Evolutionary conservation across 2,797 vertebrate species (phyloP).

Genomic region (Micrastur ruficollis): DNA sequence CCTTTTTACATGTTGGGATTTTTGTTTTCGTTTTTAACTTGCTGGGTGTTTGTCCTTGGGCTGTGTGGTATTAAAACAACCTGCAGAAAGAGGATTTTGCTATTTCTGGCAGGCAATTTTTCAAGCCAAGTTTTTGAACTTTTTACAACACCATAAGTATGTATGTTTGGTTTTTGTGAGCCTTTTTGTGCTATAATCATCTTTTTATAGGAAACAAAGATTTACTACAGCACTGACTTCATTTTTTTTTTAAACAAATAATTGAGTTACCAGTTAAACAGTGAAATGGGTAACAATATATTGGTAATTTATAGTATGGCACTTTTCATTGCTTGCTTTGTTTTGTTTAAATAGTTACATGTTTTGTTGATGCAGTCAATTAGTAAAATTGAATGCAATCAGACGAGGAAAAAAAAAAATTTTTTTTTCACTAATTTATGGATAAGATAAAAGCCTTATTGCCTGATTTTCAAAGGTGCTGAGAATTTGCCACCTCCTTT

Average conservation of each 20-base stretch:
- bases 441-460: constrained; percentile 59
- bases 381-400: constrained; percentile 72
- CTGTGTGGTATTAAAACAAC: constrained; percentile 49
- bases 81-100: constrained; percentile 66
- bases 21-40: constrained; percentile 49
- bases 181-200: constrained; percentile 73
- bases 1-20: constrained; percentile 66
- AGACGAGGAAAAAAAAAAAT: constrained; percentile 15
- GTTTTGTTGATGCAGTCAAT: constrained; percentile 57
- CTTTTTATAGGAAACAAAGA: constrained; percentile 79
- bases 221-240: constrained; percentile 77
- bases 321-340: constrained; percentile 74
- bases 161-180: constrained; percentile 62
- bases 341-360: constrained; percentile 50
- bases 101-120: constrained; percentile 65
- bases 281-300: constrained; percentile 73
- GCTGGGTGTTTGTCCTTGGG: constrained; percentile 64
- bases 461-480: constrained; percentile 16
- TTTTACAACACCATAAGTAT: constrained; percentile 69
- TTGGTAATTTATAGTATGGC: constrained; percentile 74
- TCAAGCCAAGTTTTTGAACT: constrained; percentile 75
- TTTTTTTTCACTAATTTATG: constrained; percentile 52
- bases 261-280: constrained; percentile 68
- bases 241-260: constrained; percentile 71
- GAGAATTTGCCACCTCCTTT: background rate